A percentile compares a stretch with the other conserved stretches of the same genome.
These are phyloP conservation scores for Spinibarbus caldwelli DNA, from an alignment of 2,797 vertebrate species.

Conservation along the genomic window DNA sequence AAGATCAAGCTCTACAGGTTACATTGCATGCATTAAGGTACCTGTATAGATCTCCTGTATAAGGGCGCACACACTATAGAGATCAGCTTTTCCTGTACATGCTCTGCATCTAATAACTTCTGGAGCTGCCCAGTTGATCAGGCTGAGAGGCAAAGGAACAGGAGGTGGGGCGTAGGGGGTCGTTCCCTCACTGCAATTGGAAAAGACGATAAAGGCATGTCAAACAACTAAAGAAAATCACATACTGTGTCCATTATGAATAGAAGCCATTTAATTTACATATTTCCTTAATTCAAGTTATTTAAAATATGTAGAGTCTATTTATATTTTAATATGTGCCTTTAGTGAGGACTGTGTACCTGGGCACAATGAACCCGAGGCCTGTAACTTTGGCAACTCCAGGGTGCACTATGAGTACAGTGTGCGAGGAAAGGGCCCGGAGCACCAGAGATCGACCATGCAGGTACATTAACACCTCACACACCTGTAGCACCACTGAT, in stretches of 20 bases:
- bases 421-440: slow-evolving; percentile 75
- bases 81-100: slow-evolving; percentile 72
- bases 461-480: slow-evolving; percentile 75
- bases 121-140: slow-evolving; percentile 78
- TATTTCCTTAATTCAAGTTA: not conserved
- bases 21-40: slow-evolving; percentile 42
- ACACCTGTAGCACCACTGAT: slow-evolving; percentile 67
- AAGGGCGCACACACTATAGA: slow-evolving; percentile 77
- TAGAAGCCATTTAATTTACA: not conserved
- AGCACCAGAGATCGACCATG: slow-evolving; percentile 69
- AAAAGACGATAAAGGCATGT: not conserved
- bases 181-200: slow-evolving; percentile 31
- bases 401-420: slow-evolving; percentile 71
- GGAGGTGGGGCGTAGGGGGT: not conserved
- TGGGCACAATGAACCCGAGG: slow-evolving; percentile 72
- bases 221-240: not conserved
- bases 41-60: slow-evolving; percentile 78
- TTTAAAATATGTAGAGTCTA: not conserved
- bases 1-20: not conserved
- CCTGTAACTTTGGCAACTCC: slow-evolving; percentile 74
- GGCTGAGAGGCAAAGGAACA: slow-evolving; percentile 61
- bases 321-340: not conserved
- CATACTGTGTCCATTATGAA: not conserved
- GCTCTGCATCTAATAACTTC: slow-evolving; percentile 69
- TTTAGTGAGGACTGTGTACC: slow-evolving; percentile 56